A percentile compares a stretch with the other conserved stretches of the same genome.
Evolutionary conservation across 2,888 invertebrate species (phyloP).

Genomic region (Drosophila suboccidentalis): DNA sequence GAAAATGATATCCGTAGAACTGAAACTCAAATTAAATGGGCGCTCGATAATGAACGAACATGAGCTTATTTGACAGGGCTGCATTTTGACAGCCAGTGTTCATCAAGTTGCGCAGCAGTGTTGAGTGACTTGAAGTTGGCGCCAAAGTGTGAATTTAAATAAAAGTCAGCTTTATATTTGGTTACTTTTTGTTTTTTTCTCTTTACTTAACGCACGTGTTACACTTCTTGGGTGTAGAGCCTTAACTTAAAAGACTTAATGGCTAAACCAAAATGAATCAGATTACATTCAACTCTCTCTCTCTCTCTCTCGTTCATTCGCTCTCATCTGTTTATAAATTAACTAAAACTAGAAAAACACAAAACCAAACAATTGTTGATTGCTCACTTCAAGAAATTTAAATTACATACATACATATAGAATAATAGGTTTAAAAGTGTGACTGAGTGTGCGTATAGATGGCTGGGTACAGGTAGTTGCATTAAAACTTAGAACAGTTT

Average conservation of each 20-base stretch:
- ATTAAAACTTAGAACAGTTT: slow-evolving; percentile 78
- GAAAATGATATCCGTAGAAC: background rate
- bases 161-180: slow-evolving; percentile 37
- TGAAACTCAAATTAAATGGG: slow-evolving; percentile 30
- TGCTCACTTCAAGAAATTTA: slow-evolving; percentile 52
- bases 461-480: slow-evolving; percentile 49
- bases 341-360: slow-evolving; percentile 79
- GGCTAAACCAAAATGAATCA: slow-evolving; percentile 64
- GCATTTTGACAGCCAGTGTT: background rate
- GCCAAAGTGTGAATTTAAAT: slow-evolving; percentile 29
- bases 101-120: slow-evolving; percentile 1
- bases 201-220: slow-evolving; percentile 64
- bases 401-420: slow-evolving; percentile 36
- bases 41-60: slow-evolving; percentile 14
- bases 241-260: slow-evolving; percentile 66
- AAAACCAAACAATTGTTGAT: slow-evolving; percentile 62
- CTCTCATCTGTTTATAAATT: slow-evolving; percentile 63
- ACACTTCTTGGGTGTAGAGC: slow-evolving; percentile 60
- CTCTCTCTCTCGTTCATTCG: slow-evolving; percentile 31
- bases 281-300: slow-evolving; percentile 59
- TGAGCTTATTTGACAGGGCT: slow-evolving; percentile 16
- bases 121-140: slow-evolving; percentile 8
- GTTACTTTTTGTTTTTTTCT: slow-evolving; percentile 52
- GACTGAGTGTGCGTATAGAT: slow-evolving; percentile 37
- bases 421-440: slow-evolving; percentile 39